Evolutionary conservation across 2,888 invertebrate species (phyloP), one percentile per base, ranked within the genome.

Genomic region (Drosophila monieri): DNA sequence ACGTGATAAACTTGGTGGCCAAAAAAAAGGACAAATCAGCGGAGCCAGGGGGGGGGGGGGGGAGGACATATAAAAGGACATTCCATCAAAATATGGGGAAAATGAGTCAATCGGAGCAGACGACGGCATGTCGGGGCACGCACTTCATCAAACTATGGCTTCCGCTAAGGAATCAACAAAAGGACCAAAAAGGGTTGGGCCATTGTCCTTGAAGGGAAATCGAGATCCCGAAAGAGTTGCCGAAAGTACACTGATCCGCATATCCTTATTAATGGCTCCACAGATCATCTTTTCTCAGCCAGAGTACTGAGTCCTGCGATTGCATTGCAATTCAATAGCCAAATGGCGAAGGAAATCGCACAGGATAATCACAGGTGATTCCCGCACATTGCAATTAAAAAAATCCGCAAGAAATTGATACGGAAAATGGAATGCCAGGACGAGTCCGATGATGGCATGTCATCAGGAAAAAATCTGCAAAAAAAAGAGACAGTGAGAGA

Each of bases 61-160:
- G 80, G 71, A 6, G 2, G 0, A 35, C n/a, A 35, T n/a, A 35
- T 35, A n/a, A n/a, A n/a, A 35, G n/a, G 35, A 80, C 80, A 81
- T 84, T 81, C 73, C 76, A 73, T 81, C 86, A 86, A 81, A 86
- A 77, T 86, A 77, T 86, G 84, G 80, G 67, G 75, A 83, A 65
- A 64, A 80, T 80, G 80, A 85, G 80, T 86, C 80, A 81, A 86
- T 70, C 70, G 41, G 43, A n/a, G 41, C 41, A 48, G 35, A 48
- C 51, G 70, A 25, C 8, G 25, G 25, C 6, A 53, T 52, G 65
- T 66, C 56, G 47, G 35, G 47, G 48, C 62, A 76, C 78, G 71
- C 86, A 87, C 87, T 87, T 77, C 85, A 83, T 83, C 81, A 85
- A 78, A 87, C 78, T 78, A 35, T 58, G 23, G 14, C 39, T 55